A percentile compares a stretch with the other conserved stretches of the same genome.
These are phyloP conservation scores for Acanthurus leucopareius DNA, from an alignment of 2,797 vertebrate species.

Conservation along the genomic window DNA sequence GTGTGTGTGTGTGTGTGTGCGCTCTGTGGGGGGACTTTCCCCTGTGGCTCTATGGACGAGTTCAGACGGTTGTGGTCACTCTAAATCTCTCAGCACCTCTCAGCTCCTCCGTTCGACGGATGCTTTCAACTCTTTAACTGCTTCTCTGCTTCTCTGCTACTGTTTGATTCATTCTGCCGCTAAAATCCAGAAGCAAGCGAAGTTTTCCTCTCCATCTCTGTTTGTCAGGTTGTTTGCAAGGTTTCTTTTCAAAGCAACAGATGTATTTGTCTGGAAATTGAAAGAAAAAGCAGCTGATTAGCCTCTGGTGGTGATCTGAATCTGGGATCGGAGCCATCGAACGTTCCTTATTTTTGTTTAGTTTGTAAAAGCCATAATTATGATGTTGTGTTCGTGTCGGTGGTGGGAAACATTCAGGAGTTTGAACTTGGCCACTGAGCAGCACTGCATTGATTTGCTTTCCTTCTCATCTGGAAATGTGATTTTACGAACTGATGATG, in stretches of 20 bases:
- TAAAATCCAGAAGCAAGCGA: slow-evolving; percentile 11
- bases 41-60: slow-evolving; percentile 44
- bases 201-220: not conserved
- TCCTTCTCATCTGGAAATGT: slow-evolving; percentile 18
- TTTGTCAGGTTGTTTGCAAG: slow-evolving; percentile 28
- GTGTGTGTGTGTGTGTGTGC: slow-evolving; percentile 13
- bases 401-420: slow-evolving; percentile 44
- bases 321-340: slow-evolving; percentile 51
- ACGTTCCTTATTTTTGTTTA: slow-evolving; percentile 55
- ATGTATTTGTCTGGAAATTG: slow-evolving; percentile 19
- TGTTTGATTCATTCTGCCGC: slow-evolving; percentile 41
- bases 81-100: slow-evolving; percentile 58
- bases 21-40: slow-evolving; percentile 36
- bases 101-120: slow-evolving; percentile 31
- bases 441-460: not conserved
- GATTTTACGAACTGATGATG: slow-evolving; percentile 6
- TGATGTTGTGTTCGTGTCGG: slow-evolving; percentile 45
- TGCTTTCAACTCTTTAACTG: slow-evolving; percentile 38
- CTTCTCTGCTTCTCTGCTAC: slow-evolving; percentile 20
- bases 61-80: slow-evolving; percentile 58
- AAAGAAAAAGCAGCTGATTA: slow-evolving; percentile 46
- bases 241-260: not conserved
- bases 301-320: slow-evolving; percentile 42
- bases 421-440: slow-evolving; percentile 21
- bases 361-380: slow-evolving; percentile 51